Base-by-base conservation (phyloP, 2,113 vertebrate species). In the human (Homo sapiens) region DNA sequence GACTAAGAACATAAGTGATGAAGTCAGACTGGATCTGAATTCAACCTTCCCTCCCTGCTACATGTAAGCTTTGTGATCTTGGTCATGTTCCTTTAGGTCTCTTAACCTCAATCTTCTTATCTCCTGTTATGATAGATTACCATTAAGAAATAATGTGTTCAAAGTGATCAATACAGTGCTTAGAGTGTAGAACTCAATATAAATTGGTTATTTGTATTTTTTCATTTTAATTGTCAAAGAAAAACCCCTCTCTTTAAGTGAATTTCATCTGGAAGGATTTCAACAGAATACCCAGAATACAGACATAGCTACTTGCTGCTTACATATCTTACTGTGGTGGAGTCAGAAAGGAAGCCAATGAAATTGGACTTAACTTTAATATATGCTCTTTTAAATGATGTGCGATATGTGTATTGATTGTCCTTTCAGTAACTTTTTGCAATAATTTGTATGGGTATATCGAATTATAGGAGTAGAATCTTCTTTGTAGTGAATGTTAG, bases 221-320 rank as follows among this genome's bases (percentile, higher is more conserved):
- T n/a, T 48, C 83, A 55, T 22, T 89, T 57, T 8, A 89, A 22
- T 20, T 73, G 23, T 86, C 23, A 17, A 80, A 73, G 61, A 25
- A 73, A 17, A 64, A 45, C 25, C 30, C n/a, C 52, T 20, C 18
- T 94, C 55, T 75, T 35, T 68, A 61, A 57, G 75, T 76, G 40
- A 87, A 76, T 88, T 88, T 82, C 8, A 76, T 88, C 57, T 82
- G 18, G 94, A 38, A 91, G 75, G 20, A 66, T 38, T 88, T 94
- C 88, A 68, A 43, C 20, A 94, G 64, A 91, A 82, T 73, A n/a
- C 30, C 16, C 50, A 35, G 38, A 48, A 27, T 86, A 48, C 3
- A 70, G 76, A 73, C 2, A 30, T 64, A 79, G 4, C 11, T 32
- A 11, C 59, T 16, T 82, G 43, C 38, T 88, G 16, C 32, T 96